Evolutionary conservation across 2,888 invertebrate species (phyloP).

Genomic region (Oligia latruncula): DNA sequence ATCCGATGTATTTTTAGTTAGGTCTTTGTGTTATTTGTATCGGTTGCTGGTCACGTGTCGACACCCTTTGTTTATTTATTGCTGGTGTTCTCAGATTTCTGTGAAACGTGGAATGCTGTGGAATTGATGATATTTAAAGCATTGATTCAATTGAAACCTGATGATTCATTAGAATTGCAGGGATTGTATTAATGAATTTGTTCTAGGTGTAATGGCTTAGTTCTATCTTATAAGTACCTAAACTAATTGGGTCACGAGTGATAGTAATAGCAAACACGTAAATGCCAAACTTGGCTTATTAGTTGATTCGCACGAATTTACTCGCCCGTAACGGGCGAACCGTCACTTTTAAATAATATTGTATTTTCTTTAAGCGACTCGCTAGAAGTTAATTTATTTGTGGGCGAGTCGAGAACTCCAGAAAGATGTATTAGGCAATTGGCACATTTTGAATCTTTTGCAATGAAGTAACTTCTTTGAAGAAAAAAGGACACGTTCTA

Average conservation of each 20-base stretch:
- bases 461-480: too few relatives aligned
- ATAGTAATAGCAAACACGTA: background rate
- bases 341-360: too few relatives aligned
- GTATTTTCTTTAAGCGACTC: too few relatives aligned
- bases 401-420: too few relatives aligned
- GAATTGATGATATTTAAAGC: background rate
- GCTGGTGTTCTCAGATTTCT: conserved; percentile 42
- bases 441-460: too few relatives aligned
- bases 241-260: background rate
- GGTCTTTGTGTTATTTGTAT: conserved; percentile 56
- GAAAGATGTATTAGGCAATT: too few relatives aligned
- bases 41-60: conserved; percentile 44
- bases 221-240: background rate
- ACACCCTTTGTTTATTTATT: conserved; percentile 44
- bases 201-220: background rate
- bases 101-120: conserved; percentile 19
- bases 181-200: background rate
- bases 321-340: too few relatives aligned
- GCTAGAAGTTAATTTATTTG: too few relatives aligned
- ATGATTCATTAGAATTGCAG: background rate
- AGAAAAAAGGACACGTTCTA: too few relatives aligned
- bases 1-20: conserved; percentile 58
- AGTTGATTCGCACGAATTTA: too few relatives aligned
- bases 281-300: too few relatives aligned
- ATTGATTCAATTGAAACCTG: background rate